phyloP scores from a whole-genome alignment of 2,113 vertebrate genomes.

The Rhinopomastus cyanomelas region DNA sequence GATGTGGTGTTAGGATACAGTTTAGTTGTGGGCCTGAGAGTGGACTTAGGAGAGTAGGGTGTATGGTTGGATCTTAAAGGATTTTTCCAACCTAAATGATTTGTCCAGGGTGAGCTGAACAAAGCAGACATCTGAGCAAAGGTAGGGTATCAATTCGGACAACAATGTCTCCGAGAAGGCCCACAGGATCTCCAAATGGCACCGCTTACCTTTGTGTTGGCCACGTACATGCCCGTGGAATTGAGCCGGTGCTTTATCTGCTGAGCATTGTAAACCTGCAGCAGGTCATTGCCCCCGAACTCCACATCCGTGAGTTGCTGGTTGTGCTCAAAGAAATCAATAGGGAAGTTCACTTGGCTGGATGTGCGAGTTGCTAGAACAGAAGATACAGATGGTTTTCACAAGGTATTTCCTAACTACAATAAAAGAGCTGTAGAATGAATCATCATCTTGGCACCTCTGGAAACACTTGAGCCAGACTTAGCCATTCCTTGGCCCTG shows the following conservation, averaged over 20 bases:
- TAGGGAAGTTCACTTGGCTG: constrained; percentile 96
- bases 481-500: background rate
- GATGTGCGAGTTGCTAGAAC: constrained; percentile 88
- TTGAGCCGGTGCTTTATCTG: constrained; percentile 99
- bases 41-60: too few relatives aligned
- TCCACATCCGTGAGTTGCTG: constrained; percentile 97
- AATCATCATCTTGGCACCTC: background rate
- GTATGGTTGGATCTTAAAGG: too few relatives aligned
- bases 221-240: constrained; percentile 98
- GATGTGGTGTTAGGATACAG: too few relatives aligned
- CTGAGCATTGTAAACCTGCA: constrained; percentile 97
- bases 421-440: background rate
- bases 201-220: constrained; percentile 92
- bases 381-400: background rate
- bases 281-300: constrained; percentile 95
- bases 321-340: constrained; percentile 99
- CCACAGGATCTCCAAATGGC: accelerated
- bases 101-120: background rate
- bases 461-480: background rate
- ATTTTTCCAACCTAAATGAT: too few relatives aligned
- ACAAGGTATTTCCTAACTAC: background rate
- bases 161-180: background rate
- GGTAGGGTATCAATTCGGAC: accelerated
- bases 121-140: background rate
- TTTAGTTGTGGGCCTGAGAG: too few relatives aligned